Base-by-base conservation (phyloP, 1,140 invertebrate genomes). In the Lordiphosa collinella region DNA sequence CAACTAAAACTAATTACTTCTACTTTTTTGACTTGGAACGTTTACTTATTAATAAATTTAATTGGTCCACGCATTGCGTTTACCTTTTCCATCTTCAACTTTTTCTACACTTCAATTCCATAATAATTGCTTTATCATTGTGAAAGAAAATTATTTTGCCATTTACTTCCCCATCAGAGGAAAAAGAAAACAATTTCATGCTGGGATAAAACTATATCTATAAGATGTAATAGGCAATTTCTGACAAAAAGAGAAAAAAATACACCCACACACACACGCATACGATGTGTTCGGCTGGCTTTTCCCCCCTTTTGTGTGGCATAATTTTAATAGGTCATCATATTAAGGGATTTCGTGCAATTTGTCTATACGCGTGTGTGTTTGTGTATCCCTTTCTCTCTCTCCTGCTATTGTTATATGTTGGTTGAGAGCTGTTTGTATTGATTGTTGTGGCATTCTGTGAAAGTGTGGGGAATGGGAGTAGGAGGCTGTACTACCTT, bases 251-350 rank as follows among this genome's bases (percentile, higher is more conserved):
- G 22, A 44, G 35, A 16, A 32, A 60, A 40, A 11, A 44, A 44
- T 12, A 44, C 14, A 40, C 37, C 4, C 37, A 25, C 38, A 37
- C 51, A 36, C 35, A 61, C 29, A 48, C 38, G 9, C 4, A 46
- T 11, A 2, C 14, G 31, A 25, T 47, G 29, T 46, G 35, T 32
- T 13, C 7, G 47, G 36, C 13, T 25, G 48, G 14, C 4, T 31
- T 32, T 4, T 29, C 18, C 16, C 29, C 22, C 13, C 13, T 56
- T 43, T 73, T 59, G 65, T 80, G 41, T 55, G 57, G 61, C 69
- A 66, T 58, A 76, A 76, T 82, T 82, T 82, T 82, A 82, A 82
- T 82, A 76, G 76, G 76, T 84, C 76, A 82, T 84, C 78, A 72
- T 84, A 82, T 84, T 76, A 84, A 56, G 78, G 72, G 78, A 82